Percentiles rank a stretch among this genome's conserved stretches.
These are phyloP conservation scores for Lasioglossum leucozonium DNA, from an alignment of 2,888 invertebrate genomes.

Conservation along the genomic window DNA sequence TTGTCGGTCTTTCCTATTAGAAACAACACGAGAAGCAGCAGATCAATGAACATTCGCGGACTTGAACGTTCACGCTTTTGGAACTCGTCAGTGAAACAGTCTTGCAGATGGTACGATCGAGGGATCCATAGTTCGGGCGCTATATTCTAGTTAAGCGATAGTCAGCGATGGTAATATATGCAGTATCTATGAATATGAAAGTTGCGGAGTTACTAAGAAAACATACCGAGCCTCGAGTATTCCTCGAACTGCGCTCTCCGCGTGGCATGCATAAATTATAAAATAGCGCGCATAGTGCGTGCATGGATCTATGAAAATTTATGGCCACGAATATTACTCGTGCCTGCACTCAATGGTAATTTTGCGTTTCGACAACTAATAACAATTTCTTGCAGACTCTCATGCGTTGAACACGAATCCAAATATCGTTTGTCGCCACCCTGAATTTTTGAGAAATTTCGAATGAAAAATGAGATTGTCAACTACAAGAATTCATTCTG, in stretches of 20 bases:
- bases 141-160: background rate
- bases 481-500: background rate
- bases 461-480: background rate
- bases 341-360: background rate
- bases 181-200: conserved; percentile 82
- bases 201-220: conserved; percentile 80
- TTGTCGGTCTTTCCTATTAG: background rate
- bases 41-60: background rate
- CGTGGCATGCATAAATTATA: background rate
- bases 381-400: background rate
- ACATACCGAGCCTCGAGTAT: conserved; percentile 69
- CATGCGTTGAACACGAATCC: background rate
- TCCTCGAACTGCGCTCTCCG: background rate
- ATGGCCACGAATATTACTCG: background rate
- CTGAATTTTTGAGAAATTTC: background rate
- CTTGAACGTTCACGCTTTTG: background rate
- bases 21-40: background rate
- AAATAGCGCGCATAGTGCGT: background rate
- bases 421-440: background rate
- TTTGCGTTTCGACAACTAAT: background rate
- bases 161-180: conserved; percentile 76
- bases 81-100: background rate
- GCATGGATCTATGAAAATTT: background rate
- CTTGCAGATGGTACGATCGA: background rate
- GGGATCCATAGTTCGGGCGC: background rate